Conservation (phyloP, 2,888 invertebrate genomes). For the Geotrupes spiniger region DNA sequence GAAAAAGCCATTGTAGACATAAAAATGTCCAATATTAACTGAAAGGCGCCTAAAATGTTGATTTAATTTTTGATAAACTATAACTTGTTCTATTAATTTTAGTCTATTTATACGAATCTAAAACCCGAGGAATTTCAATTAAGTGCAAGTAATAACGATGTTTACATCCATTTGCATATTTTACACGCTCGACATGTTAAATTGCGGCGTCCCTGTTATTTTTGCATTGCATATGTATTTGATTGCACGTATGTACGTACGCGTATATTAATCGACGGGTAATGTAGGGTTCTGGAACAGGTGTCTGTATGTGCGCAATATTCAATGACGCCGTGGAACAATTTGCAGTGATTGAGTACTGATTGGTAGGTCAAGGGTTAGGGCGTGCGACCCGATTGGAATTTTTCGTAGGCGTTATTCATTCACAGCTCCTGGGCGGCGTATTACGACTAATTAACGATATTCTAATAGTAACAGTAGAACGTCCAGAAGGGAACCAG, state of each 20-base stretch:
- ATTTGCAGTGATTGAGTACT: slow-evolving; percentile 26
- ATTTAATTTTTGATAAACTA: slow-evolving; percentile 3
- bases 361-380: slow-evolving; percentile 28
- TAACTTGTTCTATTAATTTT: not conserved
- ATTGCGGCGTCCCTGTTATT: no score
- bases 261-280: no score
- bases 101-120: slow-evolving; percentile 2
- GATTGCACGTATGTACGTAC: no score
- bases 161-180: no score
- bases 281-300: no score
- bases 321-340: slow-evolving; percentile 24
- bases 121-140: slow-evolving; percentile 3
- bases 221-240: no score
- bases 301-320: slow-evolving; percentile 21
- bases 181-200: no score
- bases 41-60: not conserved
- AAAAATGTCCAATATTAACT: not conserved
- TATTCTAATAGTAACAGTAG: no score
- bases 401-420: slow-evolving; percentile 3
- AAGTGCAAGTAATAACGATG: not conserved
- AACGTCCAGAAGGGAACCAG: no score
- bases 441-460: no score
- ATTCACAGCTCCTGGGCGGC: not conserved
- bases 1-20: no score
- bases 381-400: slow-evolving; percentile 21